Base-by-base conservation (phyloP, 2,113 vertebrate species). In the Tretioscincus oriximinensis region DNA sequence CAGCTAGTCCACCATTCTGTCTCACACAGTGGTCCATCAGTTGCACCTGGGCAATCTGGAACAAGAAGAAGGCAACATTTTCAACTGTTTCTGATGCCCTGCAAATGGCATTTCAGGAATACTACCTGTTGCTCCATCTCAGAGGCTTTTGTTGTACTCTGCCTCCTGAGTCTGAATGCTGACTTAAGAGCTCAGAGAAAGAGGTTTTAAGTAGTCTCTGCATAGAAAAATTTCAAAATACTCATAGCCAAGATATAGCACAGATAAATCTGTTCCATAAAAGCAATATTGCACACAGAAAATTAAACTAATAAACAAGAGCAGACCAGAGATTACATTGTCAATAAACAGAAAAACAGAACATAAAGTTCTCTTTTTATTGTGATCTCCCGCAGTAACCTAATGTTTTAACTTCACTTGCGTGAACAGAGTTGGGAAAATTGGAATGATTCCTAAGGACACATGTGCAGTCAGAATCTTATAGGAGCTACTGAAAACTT, bases 281-380 rank as follows among this genome's bases (percentile, higher is more conserved):
- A 92, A 90, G 28, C 70, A 86, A 87, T 84, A 88, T 90, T 89
- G 82, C 84, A 86, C 79, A 82, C 77, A 90, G 90, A 90, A 93
- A 92, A 92, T 92, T 92, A 93, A 92, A 91, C 91, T 89, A 92
- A 92, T 93, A 93, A 92, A 92, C 91, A 90, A 83, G 87, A 83
- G 81, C 61, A 6, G 49, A 26, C 51, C 61, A 73, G 81, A 90
- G 81, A 90, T 90, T 90, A 90, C 82, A 90, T 84, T 84, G 90
- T 83, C 90, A 91, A 91, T 92, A 90, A 90, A 91, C 87, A 47
- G 47, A 91, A 88, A 87, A 90, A 86, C 2, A 69, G 79, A 89
- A 90, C 91, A 83, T 89, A 80, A 82, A 84, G 82, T 71, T 22
- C 58, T 64, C 14, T 81, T 80, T 87, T 90, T 91, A 86, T 90